A percentile compares a stretch with the other conserved stretches of the same genome.
phyloP scores from a whole-genome alignment of 1,140 invertebrate genomes.

The Sitophilus oryzae region DNA sequence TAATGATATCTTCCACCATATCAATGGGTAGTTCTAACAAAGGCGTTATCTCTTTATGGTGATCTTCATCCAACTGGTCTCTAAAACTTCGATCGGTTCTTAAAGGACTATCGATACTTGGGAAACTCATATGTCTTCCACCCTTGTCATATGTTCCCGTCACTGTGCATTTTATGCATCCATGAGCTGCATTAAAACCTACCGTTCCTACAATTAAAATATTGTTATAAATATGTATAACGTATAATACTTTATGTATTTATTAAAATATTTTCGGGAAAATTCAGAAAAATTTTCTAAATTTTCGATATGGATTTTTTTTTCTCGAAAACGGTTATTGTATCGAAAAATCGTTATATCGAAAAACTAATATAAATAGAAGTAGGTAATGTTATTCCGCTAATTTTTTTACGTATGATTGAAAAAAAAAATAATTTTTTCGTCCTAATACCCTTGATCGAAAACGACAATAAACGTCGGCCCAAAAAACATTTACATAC shows the following conservation, averaged over 20 bases:
- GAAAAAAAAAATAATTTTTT: no score
- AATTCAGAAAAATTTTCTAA: not conserved
- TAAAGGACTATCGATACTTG: conserved; percentile 10
- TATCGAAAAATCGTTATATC: no score
- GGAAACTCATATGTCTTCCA: conserved; percentile 17
- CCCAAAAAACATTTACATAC: no score
- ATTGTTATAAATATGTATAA: no score
- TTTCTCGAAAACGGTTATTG: no score
- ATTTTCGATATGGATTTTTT: no score
- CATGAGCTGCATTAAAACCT: conserved; percentile 14
- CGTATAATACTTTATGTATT: no score
- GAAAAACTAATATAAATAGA: no score
- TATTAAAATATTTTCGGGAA: conserved; percentile 7
- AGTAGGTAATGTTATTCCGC: no score
- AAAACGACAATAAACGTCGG: no score
- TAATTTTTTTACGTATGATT: no score
- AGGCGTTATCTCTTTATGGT: conserved; percentile 26
- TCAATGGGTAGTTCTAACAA: conserved; percentile 24
- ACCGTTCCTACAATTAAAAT: conserved; percentile 11
- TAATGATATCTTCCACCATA: conserved; percentile 29
- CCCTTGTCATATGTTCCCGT: conserved; percentile 9
- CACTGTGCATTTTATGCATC: conserved; percentile 15
- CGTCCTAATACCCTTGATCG: no score
- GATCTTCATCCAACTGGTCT: conserved; percentile 21
- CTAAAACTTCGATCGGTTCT: conserved; percentile 17